Base-by-base conservation (phyloP, 1,140 invertebrate species). In the Varroa destructor region DNA sequence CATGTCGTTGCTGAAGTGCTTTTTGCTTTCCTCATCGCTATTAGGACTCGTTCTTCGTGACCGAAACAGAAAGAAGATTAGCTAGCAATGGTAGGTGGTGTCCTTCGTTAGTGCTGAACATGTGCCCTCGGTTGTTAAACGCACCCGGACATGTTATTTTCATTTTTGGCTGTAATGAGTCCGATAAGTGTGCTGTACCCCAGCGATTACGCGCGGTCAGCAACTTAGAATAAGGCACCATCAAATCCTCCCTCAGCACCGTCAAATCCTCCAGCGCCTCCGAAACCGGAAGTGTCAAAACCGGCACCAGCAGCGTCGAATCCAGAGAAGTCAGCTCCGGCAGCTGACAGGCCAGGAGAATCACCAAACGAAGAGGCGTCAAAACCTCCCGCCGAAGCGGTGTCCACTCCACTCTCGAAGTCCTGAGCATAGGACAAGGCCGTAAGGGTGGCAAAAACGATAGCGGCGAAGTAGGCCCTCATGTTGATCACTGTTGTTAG, bases 301-400 rank as follows among this genome's bases (percentile, higher is more conserved):
- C 61, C 61, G 12, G 61, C 61, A 4, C 61, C 61, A 8, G 40
- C 61, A 37, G 14, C 37, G 3, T 40, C 40, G 61, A 67, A 67
- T 40, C 61, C 61, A 37, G 61, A 67, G 61, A 67, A 67, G 46
- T 67, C 61, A 67, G 12, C 61, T 12, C 14, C 61, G 2, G 61
- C 12, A 14, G 61, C 61, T 40, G 61, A 67, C 14, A 67, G 61
- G 12, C 61, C 61, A 8, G 61, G 12, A 8, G 12, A 12, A 67
- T 67, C 61, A 43, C 61, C 61, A 8, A 67, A 67, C 46, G 61
- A 67, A 2, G 61, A 67, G 3, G 61, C 61, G 46, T 67, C 61
- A 46, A 67, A 67, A 3, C 61, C 61, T 25, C 61, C 61, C 40
- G 36, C 61, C 57, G 57, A 58, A 4, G 57, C 57, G 5, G 40